Percentiles rank a stretch among this genome's conserved stretches.
Conservation (phyloP, 2,888 invertebrate genomes). For the Acronicta aceris region DNA sequence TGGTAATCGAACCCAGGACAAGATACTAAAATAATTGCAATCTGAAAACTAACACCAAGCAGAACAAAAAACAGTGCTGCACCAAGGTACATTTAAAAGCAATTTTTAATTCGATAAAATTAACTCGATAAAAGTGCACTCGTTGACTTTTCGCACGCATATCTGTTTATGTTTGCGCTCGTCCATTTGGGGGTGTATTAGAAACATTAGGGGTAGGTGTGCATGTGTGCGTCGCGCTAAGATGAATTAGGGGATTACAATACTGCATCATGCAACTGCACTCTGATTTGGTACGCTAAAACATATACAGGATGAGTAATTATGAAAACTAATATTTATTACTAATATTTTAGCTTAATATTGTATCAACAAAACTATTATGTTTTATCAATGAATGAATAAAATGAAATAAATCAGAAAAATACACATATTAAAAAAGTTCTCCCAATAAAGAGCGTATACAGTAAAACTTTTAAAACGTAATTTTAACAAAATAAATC, state of each 20-base stretch:
- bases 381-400: too few species aligned
- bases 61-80: constrained; percentile 13
- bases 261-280: constrained; percentile 87
- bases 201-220: constrained; percentile 71
- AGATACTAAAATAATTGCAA: too few species aligned
- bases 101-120: constrained; percentile 70
- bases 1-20: too few species aligned
- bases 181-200: constrained; percentile 80
- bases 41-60: background rate
- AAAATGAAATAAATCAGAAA: constrained; percentile 15
- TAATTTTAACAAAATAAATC: constrained; percentile 66
- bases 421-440: constrained; percentile 34
- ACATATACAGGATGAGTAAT: constrained; percentile 73
- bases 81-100: constrained; percentile 23
- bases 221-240: constrained; percentile 67
- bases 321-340: constrained; percentile 4
- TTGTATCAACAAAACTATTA: too few species aligned
- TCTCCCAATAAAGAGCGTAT: constrained; percentile 25
- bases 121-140: constrained; percentile 64
- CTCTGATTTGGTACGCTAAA: constrained; percentile 86
- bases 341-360: background rate
- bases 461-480: constrained; percentile 44
- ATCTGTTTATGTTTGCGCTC: constrained; percentile 81
- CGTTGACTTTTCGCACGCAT: constrained; percentile 87
- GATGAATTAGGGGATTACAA: constrained; percentile 89